Base-by-base conservation (phyloP, 2,797 vertebrate genomes). In the Myotis findleyi region DNA sequence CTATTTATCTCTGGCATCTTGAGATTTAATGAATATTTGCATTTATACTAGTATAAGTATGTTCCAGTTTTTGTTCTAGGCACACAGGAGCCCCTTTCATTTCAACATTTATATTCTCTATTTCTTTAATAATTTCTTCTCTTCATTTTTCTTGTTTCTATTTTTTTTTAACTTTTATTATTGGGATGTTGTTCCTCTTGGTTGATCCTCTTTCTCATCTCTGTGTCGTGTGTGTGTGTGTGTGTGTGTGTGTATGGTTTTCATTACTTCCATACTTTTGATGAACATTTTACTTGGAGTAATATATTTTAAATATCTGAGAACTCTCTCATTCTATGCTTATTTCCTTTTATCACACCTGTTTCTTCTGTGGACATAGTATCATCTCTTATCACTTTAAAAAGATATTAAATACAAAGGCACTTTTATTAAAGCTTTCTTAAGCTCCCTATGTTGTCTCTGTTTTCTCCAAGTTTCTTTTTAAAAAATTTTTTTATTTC, bases 11-110 rank as follows among this genome's bases (percentile, higher is more conserved):
- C 55, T 66, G 38, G 53, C 41, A 59, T 62, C 85, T 79, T 87
- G 47, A 87, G 62, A 95, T 92, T 93, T 93, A 53, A 47, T 84
- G 57, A 38, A 79, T n/a, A 87, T 76, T 93, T 95, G 23, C 23
- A 49, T 71, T 51, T 64, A 72, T 80, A 27, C 11, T 13, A 5
- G 11, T 59, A 10, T 41, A 44, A 83, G 10, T 81, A 11, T 92
- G 33, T 87, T 93, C 4, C 5, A 3, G 21, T 14, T 90, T 85
- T 69, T 79, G 8, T 75, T 17, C 21, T 87, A 18, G 6, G 5
- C 30, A 66, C 30, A 66, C 30, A 66, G 13, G 2, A 66, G 16
- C 30, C 33, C 23, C 51, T 93, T 87, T 62, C 86, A 66, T 81
- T 33, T 36, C n/a, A 33, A 81, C 47, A 76, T 64, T 80, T 82